Evolutionary conservation across 2,888 invertebrate species (phyloP).

Genomic region (Erebia palarica): DNA sequence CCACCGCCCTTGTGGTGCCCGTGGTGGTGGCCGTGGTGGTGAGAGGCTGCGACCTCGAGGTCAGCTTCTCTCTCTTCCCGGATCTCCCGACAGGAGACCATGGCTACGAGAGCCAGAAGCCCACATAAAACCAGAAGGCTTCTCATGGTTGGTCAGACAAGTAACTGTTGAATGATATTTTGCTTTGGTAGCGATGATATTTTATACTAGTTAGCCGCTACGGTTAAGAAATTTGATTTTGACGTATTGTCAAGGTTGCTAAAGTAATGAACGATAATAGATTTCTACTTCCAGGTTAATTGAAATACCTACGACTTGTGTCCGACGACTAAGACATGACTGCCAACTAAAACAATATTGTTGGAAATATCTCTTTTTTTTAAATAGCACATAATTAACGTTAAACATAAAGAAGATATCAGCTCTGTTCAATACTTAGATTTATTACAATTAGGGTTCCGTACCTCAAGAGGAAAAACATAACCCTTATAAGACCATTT

Average conservation of each 20-base stretch:
- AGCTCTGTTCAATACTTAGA: too few relatives aligned
- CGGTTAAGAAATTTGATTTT: constrained; percentile 62
- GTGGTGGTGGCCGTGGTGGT: constrained; percentile 89
- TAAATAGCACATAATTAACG: too few relatives aligned
- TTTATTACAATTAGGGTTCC: too few relatives aligned
- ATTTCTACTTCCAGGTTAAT: constrained; percentile 58
- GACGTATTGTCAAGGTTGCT: constrained; percentile 66
- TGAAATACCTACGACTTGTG: background rate
- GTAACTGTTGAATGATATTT: constrained; percentile 68
- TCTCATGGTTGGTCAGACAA: constrained; percentile 64
- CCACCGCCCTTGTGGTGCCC: constrained; percentile 73
- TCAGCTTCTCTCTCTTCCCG: constrained; percentile 77
- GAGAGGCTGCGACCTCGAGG: constrained; percentile 79
- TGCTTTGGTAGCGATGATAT: constrained; percentile 59
- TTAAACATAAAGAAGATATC: too few relatives aligned
- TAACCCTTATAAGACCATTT: too few relatives aligned
- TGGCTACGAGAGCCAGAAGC: constrained; percentile 76
- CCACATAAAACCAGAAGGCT: constrained; percentile 63
- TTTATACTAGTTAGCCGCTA: constrained; percentile 63
- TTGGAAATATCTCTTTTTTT: too few relatives aligned
- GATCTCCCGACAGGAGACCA: constrained; percentile 75
- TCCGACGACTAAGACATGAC: background rate
- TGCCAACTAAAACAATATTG: too few relatives aligned
- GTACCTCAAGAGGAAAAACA: too few relatives aligned
- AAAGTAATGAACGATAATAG: constrained; percentile 46